phyloP scores from a whole-genome alignment of 1,140 invertebrate species.

The Microplitis demolitor region DNA sequence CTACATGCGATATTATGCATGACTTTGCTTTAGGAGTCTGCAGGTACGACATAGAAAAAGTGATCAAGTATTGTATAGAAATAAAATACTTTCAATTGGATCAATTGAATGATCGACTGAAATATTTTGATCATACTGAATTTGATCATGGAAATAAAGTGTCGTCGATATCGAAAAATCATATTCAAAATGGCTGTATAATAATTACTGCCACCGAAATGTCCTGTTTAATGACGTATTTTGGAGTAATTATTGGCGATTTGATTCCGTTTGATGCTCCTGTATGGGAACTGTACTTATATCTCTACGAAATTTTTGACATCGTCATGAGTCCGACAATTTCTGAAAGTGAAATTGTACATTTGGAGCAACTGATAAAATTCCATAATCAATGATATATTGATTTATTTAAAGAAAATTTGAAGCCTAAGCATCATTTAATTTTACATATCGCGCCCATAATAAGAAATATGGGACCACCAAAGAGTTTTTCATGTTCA shows the following conservation, averaged over 20 bases:
- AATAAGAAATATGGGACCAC: constrained; percentile 21
- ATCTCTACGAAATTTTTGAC: constrained; percentile 25
- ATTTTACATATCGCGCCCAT: constrained; percentile 15
- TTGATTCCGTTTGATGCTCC: constrained; percentile 26
- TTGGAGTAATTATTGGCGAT: constrained; percentile 35
- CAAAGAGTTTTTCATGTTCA: constrained; percentile 25
- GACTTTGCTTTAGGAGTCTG: no score
- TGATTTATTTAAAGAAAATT: constrained; percentile 22
- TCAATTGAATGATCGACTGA: constrained; percentile 15
- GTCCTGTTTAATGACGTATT: constrained; percentile 32
- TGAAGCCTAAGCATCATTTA: constrained; percentile 27
- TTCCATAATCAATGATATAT: constrained; percentile 17
- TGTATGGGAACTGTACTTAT: constrained; percentile 28
- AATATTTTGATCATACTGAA: constrained; percentile 27
- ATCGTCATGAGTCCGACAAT: constrained; percentile 24
- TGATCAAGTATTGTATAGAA: no score
- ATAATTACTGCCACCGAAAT: constrained; percentile 33
- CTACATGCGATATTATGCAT: no score
- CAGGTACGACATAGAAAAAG: no score
- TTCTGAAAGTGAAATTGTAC: constrained; percentile 17
- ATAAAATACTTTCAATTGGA: no score
- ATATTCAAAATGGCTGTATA: constrained; percentile 26
- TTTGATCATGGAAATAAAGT: constrained; percentile 23
- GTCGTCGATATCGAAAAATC: constrained; percentile 13
- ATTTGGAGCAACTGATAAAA: constrained; percentile 20